Base-by-base conservation (phyloP, 2,797 vertebrate genomes). In the Hippoglossus hippoglossus region DNA sequence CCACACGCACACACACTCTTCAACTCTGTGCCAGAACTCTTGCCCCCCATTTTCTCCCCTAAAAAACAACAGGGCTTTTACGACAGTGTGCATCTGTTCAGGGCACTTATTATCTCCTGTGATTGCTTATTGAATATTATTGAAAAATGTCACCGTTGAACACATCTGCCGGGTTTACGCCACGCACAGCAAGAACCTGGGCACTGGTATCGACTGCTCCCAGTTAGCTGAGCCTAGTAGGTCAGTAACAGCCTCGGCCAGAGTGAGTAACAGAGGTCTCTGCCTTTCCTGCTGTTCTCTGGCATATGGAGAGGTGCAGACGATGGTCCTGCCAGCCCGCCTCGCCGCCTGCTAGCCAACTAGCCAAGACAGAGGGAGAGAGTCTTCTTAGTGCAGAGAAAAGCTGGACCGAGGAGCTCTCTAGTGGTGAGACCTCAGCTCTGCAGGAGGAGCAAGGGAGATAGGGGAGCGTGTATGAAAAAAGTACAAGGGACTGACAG, bases 271-370 rank as follows among this genome's bases (percentile, higher is more conserved):
- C 83, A 70, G 85, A 89, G 84, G 87, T 87, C 86, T 80, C 77
- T 86, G 85, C 81, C 89, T 76, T 67, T 90, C 91, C 92, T 92
- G 91, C 91, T 92, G 90, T 89, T 92, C 83, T 75, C 82, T 86
- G 88, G 88, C 92, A 93, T 92, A 92, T 89, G 91, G 87, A 81
- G 79, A 80, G 84, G 80, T 92, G 88, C 84, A 91, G 87, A 90
- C 75, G 71, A 73, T 31, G 73, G 83, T 87, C 81, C 73, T 92
- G 92, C 90, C 88, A 89, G 89, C 86, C 82, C 80, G 82, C 83
- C 83, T 83, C 21, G 51, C 75, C 18, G 85, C 84, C 83, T 82
- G 80, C 78, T 77, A 56, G 86, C 77, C 86, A 89, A 84, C 86
- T 75, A 89, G 86, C 84, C 85, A 88, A 90, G 86, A 88, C 79